These are phyloP conservation scores for Connochaetes taurinus DNA, from an alignment of 2,113 vertebrate species.

Conservation along the genomic window DNA sequence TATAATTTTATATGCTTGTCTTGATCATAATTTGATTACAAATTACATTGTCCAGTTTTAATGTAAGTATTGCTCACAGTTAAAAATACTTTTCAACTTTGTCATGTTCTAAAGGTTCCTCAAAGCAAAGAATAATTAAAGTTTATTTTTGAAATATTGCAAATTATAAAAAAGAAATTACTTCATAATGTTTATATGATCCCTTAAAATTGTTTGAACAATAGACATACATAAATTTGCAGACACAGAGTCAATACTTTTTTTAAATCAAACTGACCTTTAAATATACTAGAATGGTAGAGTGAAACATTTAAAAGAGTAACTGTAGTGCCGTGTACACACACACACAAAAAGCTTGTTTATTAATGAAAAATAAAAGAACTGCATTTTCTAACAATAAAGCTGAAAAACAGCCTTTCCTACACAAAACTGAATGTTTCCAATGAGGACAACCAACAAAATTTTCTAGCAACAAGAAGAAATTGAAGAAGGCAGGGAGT, in stretches of 20 bases:
- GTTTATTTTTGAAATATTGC: constrained; percentile 15
- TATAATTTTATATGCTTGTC: neutral
- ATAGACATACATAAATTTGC: neutral
- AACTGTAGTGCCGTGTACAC: neutral
- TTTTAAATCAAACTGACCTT: neutral
- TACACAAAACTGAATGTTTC: neutral
- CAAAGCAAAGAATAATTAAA: neutral
- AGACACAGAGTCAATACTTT: neutral
- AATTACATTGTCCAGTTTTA: constrained; percentile 7
- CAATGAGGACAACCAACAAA: neutral
- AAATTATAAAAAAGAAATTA: neutral
- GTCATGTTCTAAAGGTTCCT: neutral
- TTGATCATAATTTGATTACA: constrained; percentile 1
- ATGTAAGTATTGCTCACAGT: neutral
- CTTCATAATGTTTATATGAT: neutral
- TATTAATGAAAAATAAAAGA: constrained; percentile 7
- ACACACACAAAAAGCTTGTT: neutral
- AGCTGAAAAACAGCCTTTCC: neutral
- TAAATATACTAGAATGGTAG: neutral
- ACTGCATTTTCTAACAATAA: neutral
- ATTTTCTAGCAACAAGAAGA: neutral
- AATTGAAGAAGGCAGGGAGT: neutral
- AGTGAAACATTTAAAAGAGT: constrained; percentile 13
- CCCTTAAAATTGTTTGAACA: constrained; percentile 11
- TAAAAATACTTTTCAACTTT: neutral